Percentiles rank a stretch among this genome's conserved stretches.
Conservation (phyloP, 2,113 vertebrate genomes). For the Montifringilla adamsi region DNA sequence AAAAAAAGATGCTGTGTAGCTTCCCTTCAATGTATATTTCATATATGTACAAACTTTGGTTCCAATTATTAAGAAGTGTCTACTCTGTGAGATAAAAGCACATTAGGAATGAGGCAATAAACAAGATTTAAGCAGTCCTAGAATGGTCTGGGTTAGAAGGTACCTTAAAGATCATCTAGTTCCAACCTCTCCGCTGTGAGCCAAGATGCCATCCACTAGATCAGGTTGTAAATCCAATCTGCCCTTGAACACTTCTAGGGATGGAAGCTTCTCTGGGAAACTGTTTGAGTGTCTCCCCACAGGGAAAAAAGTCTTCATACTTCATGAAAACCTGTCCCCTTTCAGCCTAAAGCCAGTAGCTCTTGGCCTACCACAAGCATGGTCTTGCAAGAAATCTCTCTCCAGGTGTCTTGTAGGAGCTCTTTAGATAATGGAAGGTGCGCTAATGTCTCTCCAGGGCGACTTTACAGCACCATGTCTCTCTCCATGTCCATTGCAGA, state of each 20-base stretch:
- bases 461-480: neutral
- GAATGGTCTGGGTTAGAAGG: neutral
- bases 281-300: neutral
- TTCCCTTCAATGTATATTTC: neutral
- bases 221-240: neutral
- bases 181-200: neutral
- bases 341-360: neutral
- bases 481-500: neutral
- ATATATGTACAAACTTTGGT: rapidly evolving
- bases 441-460: neutral
- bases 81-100: neutral
- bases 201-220: rapidly evolving
- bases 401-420: neutral
- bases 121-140: neutral
- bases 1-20: neutral
- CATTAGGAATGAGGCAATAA: neutral
- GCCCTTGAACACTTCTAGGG: neutral
- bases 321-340: neutral
- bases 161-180: neutral
- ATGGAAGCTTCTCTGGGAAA: neutral
- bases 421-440: neutral
- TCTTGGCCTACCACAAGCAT: neutral
- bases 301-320: neutral
- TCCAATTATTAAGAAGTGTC: neutral
- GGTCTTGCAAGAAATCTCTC: neutral